These are phyloP conservation scores for Helogale parvula DNA, from an alignment of 2,113 vertebrate genomes.

Conservation along the genomic window DNA sequence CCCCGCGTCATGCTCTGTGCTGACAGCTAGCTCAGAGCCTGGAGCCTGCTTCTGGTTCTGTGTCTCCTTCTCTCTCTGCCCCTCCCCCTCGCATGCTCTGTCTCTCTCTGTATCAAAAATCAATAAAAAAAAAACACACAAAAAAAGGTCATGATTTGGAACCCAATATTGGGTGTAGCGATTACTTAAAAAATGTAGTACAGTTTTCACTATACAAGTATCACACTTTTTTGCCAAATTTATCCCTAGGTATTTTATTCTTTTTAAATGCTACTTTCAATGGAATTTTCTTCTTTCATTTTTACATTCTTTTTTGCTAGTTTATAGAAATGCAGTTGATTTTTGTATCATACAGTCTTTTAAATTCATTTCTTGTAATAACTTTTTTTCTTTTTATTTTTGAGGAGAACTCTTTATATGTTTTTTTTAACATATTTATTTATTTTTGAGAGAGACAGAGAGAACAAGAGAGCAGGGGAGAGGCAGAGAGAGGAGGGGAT, in stretches of 20 bases:
- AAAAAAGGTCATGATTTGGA: not conserved
- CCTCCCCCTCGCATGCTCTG: too few species aligned
- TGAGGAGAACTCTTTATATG: not conserved
- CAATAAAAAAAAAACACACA: too few species aligned
- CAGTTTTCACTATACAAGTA: not conserved
- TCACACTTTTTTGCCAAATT: not conserved
- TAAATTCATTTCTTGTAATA: not conserved
- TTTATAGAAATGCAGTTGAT: not conserved
- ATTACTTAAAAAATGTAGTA: not conserved
- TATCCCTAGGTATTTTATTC: not conserved
- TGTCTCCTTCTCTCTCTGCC: too few species aligned
- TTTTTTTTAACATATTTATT: too few species aligned
- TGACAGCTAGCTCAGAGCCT: too few species aligned
- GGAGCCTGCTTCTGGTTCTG: too few species aligned
- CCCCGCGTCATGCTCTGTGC: too few species aligned
- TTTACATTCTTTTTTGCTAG: not conserved
- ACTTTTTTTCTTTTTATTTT: not conserved
- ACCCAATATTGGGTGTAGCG: not conserved
- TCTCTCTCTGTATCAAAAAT: too few species aligned
- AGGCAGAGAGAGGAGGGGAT: too few species aligned
- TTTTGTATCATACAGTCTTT: not conserved
- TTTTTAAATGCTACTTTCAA: not conserved
- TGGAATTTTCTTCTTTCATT: not conserved
- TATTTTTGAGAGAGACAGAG: too few species aligned
- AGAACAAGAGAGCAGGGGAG: too few species aligned